phyloP scores from a whole-genome alignment of 2,113 vertebrate species.

The Capra hircus region DNA sequence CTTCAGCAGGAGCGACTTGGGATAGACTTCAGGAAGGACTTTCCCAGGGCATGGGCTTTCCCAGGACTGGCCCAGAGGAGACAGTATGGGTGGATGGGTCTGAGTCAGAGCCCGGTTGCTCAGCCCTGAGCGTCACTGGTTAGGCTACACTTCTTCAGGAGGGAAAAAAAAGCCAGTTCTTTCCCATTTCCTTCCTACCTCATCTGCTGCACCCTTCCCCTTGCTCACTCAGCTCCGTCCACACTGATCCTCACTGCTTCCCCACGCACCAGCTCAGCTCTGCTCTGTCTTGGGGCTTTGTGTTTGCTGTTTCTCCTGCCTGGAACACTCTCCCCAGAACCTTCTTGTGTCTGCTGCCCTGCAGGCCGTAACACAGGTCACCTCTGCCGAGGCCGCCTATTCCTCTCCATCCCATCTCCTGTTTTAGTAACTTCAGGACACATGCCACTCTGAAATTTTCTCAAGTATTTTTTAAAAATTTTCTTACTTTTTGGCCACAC shows the following conservation, averaged over 20 bases:
- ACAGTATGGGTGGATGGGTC: not conserved
- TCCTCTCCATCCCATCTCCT: not conserved
- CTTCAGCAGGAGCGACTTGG: not conserved
- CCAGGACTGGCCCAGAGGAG: not conserved
- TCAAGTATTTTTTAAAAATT: not conserved
- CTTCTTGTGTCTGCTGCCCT: not conserved
- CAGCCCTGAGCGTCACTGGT: not conserved
- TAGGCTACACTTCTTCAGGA: not conserved
- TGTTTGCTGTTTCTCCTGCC: not conserved
- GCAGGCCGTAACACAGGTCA: not conserved
- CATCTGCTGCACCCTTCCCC: not conserved
- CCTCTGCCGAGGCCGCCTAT: not conserved
- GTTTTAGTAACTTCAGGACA: not conserved
- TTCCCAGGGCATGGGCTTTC: not conserved
- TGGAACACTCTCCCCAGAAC: not conserved
- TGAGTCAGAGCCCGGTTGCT: not conserved
- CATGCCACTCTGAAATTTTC: not conserved
- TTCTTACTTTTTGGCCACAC: not conserved
- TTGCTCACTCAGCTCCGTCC: rapidly evolving
- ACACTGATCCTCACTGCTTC: not conserved
- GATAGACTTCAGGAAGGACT: not conserved
- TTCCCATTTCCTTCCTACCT: not conserved
- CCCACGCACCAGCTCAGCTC: not conserved
- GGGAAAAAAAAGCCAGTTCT: not conserved
- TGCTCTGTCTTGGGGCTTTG: not conserved